These are phyloP conservation scores for Bathynomus jamesi DNA, from an alignment of 1,140 invertebrate genomes.

Conservation along the genomic window DNA sequence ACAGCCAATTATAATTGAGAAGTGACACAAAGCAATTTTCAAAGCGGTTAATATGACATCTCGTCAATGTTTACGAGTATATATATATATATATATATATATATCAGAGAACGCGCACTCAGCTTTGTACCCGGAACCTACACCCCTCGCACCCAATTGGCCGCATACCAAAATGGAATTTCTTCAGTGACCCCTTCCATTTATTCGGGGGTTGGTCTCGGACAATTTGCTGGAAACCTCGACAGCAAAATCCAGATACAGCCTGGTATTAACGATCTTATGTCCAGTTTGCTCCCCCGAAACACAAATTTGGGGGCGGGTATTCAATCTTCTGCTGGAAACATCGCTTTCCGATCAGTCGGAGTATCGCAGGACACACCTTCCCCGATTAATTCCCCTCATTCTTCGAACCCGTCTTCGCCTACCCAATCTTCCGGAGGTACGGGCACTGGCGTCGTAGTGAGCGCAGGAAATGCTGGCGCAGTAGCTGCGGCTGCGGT, in stretches of 20 bases:
- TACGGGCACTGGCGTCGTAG: slow-evolving; percentile 13
- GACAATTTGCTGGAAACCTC: slow-evolving; percentile 20
- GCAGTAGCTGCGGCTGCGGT: background rate
- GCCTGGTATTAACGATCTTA: slow-evolving; percentile 11
- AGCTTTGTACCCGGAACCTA: slow-evolving; percentile 31
- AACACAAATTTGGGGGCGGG: slow-evolving; percentile 18
- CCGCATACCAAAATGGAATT: slow-evolving; percentile 29
- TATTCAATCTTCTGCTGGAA: slow-evolving; percentile 20
- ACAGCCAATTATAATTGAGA: too few species aligned
- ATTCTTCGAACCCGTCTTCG: slow-evolving; percentile 32
- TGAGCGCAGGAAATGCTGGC: too few species aligned
- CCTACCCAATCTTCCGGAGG: slow-evolving; percentile 22
- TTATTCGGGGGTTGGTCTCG: slow-evolving; percentile 23
- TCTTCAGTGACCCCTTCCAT: slow-evolving; percentile 26
- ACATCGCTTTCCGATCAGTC: slow-evolving; percentile 14
- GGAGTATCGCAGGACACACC: slow-evolving; percentile 18
- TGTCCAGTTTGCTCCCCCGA: slow-evolving; percentile 27
- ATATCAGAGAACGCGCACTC: too few species aligned
- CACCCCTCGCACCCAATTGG: slow-evolving; percentile 29
- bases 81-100: too few species aligned
- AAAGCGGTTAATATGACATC: too few species aligned
- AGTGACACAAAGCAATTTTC: too few species aligned
- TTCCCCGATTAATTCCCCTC: slow-evolving; percentile 22
- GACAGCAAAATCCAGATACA: slow-evolving; percentile 15
- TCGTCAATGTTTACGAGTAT: too few species aligned